Percentiles rank a stretch among this genome's conserved stretches.
Conservation (phyloP, 2,888 invertebrate species). For the Diaperis boleti region DNA sequence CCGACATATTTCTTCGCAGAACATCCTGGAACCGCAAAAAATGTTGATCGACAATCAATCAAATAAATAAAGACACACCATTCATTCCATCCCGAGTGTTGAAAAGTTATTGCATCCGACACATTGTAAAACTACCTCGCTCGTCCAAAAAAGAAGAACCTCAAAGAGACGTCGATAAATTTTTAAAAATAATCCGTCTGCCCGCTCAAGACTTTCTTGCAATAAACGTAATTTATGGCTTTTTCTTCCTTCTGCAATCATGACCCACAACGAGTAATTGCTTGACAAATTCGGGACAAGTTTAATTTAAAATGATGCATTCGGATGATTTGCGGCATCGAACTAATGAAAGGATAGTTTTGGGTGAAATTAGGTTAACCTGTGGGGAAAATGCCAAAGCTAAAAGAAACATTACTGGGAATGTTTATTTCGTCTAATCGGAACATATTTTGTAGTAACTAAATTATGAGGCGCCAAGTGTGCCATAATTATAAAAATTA, state of each 20-base stretch:
- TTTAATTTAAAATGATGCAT: constrained; percentile 38
- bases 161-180: constrained; percentile 22
- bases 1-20: no score
- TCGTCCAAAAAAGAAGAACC: neutral
- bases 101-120: neutral
- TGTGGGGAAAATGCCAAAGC: no score
- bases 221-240: constrained; percentile 50
- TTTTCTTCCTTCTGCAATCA: constrained; percentile 41
- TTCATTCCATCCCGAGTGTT: no score
- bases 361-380: constrained; percentile 1
- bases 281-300: constrained; percentile 44
- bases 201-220: constrained; percentile 11
- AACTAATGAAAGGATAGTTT: neutral
- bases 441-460: no score
- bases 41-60: no score
- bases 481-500: no score
- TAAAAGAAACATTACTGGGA: no score
- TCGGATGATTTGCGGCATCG: neutral
- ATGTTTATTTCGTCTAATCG: neutral
- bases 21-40: no score
- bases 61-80: no score
- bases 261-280: constrained; percentile 40
- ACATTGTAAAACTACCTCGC: no score
- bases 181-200: constrained; percentile 24
- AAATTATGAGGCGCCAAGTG: no score